Evolutionary conservation across 1,140 invertebrate species (phyloP), one percentile per base, ranked within the genome.

Genomic region (Pseudoatta argentina): DNA sequence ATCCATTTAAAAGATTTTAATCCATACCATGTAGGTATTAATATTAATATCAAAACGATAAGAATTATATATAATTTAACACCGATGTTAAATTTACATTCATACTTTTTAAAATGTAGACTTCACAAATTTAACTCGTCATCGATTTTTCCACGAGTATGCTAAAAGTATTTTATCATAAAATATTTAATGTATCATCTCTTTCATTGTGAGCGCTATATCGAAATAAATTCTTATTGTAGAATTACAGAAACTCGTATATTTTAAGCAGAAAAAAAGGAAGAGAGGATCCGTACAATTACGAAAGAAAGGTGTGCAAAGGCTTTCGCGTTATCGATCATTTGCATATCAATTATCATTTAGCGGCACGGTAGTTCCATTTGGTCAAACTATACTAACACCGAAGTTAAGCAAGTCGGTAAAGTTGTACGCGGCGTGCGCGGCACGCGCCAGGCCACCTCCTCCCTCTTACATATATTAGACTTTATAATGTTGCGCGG

Each of bases 401-500:
- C 76, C n/a, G 39, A 81, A 67, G 86, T 66, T 77, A 82, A 71
- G 75, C 85, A 63, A 81, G 75, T 63, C 79, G 81, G 81, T n/a
- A 53, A 72, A 85, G 88, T 78, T 81, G 87, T 66, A 66, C 78
- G 69, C 83, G 82, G 85, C 73, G 59, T 59, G 81, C 63, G 87
- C 71, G 87, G 87, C 89, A 92, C 90, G 87, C 83, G 88, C 91
- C 90, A 27, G 72, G 51, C 53, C 64, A 63, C 72, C 34, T 18
- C 3, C 48, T 39, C 21, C 67, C 72, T 72, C 59, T 61, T 75
- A 69, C 64, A 71, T 81, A 57, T 83, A 92, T 92, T 91, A 89
- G 90, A 92, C 92, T 91, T 91, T 91, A 87, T 89, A 91, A 93
- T 92, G 85, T 72, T 71, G 48, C 59, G 61, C 51, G 69, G 57